Percentiles rank a stretch among this genome's conserved stretches.
Conservation (phyloP, 2,113 vertebrate species). For the Clinocottus analis region DNA sequence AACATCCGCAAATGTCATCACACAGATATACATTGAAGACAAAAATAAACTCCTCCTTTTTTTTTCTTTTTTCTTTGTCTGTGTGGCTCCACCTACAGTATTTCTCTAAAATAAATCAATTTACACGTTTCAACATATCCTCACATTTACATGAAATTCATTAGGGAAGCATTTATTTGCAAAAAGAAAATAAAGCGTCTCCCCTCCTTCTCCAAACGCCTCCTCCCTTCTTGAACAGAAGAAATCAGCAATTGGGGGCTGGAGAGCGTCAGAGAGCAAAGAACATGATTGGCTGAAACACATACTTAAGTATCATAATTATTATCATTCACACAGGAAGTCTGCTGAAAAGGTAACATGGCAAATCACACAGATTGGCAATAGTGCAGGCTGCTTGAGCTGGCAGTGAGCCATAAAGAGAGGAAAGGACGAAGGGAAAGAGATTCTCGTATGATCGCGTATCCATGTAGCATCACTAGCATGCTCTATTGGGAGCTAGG, state of each 20-base stretch:
- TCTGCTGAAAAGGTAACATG: slow-evolving; percentile 63
- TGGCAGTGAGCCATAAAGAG: slow-evolving; percentile 53
- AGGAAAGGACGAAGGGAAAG: slow-evolving; percentile 26
- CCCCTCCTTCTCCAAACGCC: slow-evolving; percentile 7
- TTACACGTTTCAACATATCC: slow-evolving; percentile 75
- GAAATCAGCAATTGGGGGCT: slow-evolving; percentile 43
- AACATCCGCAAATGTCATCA: slow-evolving; percentile 77
- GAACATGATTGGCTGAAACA: slow-evolving; percentile 55
- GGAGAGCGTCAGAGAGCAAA: slow-evolving; percentile 40
- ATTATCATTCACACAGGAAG: slow-evolving; percentile 54
- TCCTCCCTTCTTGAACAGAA: slow-evolving; percentile 34
- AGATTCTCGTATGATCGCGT: slow-evolving; percentile 21
- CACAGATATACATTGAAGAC: slow-evolving; percentile 77
- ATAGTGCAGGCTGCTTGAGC: slow-evolving; percentile 59
- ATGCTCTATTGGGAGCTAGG: slow-evolving; percentile 43
- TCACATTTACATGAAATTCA: slow-evolving; percentile 70
- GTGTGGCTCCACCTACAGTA: slow-evolving; percentile 68
- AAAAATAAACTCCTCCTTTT: slow-evolving; percentile 74
- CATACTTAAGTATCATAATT: slow-evolving; percentile 20
- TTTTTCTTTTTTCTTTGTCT: slow-evolving; percentile 45
- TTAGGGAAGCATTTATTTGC: slow-evolving; percentile 74
- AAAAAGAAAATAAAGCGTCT: slow-evolving; percentile 44
- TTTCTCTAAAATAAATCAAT: slow-evolving; percentile 76
- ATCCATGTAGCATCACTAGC: slow-evolving; percentile 34
- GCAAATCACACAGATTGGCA: slow-evolving; percentile 68